These are phyloP conservation scores for Bagarius yarrelli DNA, from an alignment of 2,113 vertebrate genomes.

Conservation along the genomic window DNA sequence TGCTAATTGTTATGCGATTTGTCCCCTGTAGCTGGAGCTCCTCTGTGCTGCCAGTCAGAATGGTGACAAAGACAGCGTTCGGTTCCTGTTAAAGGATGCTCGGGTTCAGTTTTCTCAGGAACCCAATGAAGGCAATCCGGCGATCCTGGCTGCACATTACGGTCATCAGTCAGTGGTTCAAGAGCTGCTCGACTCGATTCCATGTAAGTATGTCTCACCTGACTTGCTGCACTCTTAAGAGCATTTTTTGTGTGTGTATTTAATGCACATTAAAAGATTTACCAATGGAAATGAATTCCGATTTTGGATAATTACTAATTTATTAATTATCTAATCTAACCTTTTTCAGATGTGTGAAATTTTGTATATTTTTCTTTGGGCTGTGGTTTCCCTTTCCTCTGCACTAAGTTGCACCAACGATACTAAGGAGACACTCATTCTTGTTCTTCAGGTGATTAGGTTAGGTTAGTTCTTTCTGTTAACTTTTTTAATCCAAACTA, in stretches of 20 bases:
- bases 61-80: slow-evolving; percentile 78
- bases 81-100: slow-evolving; percentile 79
- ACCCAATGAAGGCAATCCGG: slow-evolving; percentile 79
- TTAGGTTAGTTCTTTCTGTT: background rate
- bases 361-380: no score
- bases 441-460: no score
- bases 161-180: slow-evolving; percentile 78
- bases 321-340: no score
- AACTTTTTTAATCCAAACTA: background rate
- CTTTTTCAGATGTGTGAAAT: no score
- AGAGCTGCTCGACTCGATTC: slow-evolving; percentile 82
- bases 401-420: background rate
- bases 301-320: background rate
- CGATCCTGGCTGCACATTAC: slow-evolving; percentile 80
- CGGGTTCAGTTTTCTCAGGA: slow-evolving; percentile 73
- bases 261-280: background rate
- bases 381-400: no score
- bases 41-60: slow-evolving; percentile 78
- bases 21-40: slow-evolving; percentile 52
- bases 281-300: no score
- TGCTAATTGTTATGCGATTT: background rate
- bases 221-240: background rate
- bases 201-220: slow-evolving; percentile 66
- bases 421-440: background rate
- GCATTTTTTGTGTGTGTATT: background rate